phyloP scores from a whole-genome alignment of 2,888 invertebrate species.

The Agrenia bidenticulata region DNA sequence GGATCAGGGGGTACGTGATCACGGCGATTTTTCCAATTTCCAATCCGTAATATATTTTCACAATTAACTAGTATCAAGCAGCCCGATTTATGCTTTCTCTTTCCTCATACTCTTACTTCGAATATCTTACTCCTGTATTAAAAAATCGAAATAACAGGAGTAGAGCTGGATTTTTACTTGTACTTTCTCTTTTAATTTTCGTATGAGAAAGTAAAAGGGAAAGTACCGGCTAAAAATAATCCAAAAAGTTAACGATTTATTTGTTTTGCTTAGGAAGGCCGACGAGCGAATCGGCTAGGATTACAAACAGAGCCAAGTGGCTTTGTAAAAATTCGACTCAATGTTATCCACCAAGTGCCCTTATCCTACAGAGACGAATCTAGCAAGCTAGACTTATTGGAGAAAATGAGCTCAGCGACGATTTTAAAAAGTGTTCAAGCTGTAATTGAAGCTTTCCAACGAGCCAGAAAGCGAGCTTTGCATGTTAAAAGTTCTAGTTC shows the following conservation, averaged over 20 bases:
- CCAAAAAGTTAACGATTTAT: no score
- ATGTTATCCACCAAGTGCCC: constrained; percentile 44
- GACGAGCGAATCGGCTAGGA: constrained; percentile 46
- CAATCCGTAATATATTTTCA: no score
- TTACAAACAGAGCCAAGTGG: constrained; percentile 47
- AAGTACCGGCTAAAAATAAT: not conserved
- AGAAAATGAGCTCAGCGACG: constrained; percentile 51
- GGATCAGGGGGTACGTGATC: constrained; percentile 27
- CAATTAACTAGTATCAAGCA: no score
- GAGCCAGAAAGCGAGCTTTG: constrained; percentile 45
- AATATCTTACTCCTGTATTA: no score
- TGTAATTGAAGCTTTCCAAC: constrained; percentile 51
- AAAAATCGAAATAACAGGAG: no score
- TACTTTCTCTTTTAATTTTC: not conserved
- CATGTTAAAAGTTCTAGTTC: constrained; percentile 36
- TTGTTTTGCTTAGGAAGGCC: constrained; percentile 31
- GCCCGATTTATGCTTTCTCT: no score
- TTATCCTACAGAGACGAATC: constrained; percentile 14
- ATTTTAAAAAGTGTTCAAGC: constrained; percentile 51
- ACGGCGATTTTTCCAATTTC: no score
- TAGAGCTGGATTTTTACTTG: no score
- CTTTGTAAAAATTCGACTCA: constrained; percentile 38
- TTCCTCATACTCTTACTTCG: no score
- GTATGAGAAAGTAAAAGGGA: constrained; percentile 9
- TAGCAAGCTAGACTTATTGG: constrained; percentile 40